These are phyloP conservation scores for Epizoanthus illoricatus DNA, from an alignment of 92 coral and sea anemone genomes.

Conservation along the genomic window DNA sequence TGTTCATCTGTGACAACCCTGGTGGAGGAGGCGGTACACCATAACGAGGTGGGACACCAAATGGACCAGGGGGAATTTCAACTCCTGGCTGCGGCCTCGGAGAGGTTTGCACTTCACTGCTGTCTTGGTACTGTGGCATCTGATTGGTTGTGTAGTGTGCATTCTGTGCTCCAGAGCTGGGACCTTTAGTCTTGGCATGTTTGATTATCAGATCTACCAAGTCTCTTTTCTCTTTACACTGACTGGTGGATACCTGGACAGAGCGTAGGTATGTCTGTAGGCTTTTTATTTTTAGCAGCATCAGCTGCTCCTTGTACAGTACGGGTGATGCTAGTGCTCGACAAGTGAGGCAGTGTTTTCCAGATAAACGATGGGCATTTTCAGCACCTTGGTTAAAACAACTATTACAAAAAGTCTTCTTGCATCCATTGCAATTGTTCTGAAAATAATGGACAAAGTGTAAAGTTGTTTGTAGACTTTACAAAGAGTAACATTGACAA, in stretches of 20 bases:
- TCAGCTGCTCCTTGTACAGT: constrained; percentile 66
- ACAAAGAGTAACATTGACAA: too few relatives aligned
- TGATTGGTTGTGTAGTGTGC: constrained; percentile 26
- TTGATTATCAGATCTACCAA: constrained; percentile 78
- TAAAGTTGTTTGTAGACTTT: neutral
- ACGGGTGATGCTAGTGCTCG: constrained; percentile 77
- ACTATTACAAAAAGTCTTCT: constrained; percentile 62
- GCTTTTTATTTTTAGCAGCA: constrained; percentile 72
- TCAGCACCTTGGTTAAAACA: constrained; percentile 80
- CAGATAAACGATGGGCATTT: constrained; percentile 47
- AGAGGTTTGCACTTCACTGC: neutral
- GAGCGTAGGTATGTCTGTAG: constrained; percentile 76
- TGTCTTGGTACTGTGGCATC: constrained; percentile 5
- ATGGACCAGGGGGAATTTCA: constrained; percentile 24
- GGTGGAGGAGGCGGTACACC: neutral
- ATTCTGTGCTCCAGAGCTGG: constrained; percentile 28
- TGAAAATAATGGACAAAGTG: constrained; percentile 26
- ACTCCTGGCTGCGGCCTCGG: constrained; percentile 1
- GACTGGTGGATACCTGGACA: constrained; percentile 61
- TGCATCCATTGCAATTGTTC: constrained; percentile 79
- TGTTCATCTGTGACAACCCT: neutral
- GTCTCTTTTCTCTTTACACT: constrained; percentile 89
- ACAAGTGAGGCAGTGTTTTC: constrained; percentile 75
- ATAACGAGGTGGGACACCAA: constrained; percentile 20
- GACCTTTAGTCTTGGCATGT: constrained; percentile 51